phyloP scores from a whole-genome alignment of 2,113 vertebrate genomes.

The Galemys pyrenaicus region DNA sequence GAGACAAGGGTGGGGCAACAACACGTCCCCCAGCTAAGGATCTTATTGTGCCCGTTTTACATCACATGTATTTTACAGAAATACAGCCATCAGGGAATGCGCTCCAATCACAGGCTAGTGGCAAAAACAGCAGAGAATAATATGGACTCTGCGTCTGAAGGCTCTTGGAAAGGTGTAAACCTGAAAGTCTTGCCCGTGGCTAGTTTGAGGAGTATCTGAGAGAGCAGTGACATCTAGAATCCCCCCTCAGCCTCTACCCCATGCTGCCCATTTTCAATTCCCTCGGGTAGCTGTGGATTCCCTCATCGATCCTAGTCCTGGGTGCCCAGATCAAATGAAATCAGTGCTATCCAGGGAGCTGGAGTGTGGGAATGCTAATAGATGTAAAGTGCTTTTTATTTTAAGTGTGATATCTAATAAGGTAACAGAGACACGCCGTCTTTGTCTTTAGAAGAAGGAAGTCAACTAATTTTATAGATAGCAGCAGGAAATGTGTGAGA shows the following conservation, averaged over 20 bases:
- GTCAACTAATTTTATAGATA: slow-evolving; percentile 46
- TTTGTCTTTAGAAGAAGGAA: slow-evolving; percentile 6
- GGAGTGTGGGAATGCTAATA: neutral
- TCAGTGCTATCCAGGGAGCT: neutral
- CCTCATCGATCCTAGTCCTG: neutral
- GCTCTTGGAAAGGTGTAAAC: neutral
- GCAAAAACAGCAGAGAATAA: neutral
- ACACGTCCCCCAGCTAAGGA: neutral
- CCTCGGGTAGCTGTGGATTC: neutral
- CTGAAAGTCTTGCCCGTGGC: neutral
- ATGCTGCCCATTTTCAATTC: neutral
- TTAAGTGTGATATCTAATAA: slow-evolving; percentile 35
- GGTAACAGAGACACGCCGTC: neutral
- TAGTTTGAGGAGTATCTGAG: neutral
- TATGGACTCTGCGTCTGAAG: neutral
- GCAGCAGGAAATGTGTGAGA: slow-evolving; percentile 7
- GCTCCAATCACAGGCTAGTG: neutral
- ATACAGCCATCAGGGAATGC: neutral
- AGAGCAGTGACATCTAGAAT: neutral
- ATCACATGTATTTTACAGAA: neutral
- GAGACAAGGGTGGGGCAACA: neutral
- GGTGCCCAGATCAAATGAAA: neutral
- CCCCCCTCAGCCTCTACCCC: neutral
- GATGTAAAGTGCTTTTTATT: slow-evolving; percentile 20
- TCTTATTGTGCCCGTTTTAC: neutral